Evolutionary conservation across 1,140 invertebrate species (phyloP).

Genomic region (Reticulitermes speratus): DNA sequence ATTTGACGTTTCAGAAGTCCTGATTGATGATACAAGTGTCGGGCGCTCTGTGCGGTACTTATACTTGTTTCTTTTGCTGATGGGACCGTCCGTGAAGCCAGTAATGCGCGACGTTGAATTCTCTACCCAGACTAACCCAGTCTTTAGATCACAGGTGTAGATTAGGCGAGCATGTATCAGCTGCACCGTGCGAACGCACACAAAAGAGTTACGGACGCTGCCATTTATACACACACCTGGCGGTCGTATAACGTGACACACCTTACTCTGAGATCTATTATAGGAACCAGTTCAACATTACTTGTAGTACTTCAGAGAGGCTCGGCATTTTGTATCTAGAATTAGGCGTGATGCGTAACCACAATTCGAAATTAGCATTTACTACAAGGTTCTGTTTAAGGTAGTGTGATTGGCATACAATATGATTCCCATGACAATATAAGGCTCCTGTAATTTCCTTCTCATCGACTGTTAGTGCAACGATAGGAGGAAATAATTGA

Average conservation of each 20-base stretch:
- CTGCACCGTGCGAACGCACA: too few species aligned
- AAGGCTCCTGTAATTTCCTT: background rate
- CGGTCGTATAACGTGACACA: background rate
- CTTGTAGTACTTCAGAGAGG: background rate
- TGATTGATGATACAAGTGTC: background rate
- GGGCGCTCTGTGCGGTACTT: background rate
- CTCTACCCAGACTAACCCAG: too few species aligned
- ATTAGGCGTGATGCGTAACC: background rate
- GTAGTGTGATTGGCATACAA: background rate
- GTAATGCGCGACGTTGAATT: too few species aligned
- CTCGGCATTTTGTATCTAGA: background rate
- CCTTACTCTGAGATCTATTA: background rate
- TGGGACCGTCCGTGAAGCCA: too few species aligned
- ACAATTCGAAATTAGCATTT: too few species aligned
- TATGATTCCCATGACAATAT: background rate
- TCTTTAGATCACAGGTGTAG: too few species aligned
- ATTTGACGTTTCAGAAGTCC: background rate
- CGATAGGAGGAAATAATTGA: background rate
- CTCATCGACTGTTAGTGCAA: background rate
- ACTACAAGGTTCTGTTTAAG: background rate
- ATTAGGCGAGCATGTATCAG: too few species aligned
- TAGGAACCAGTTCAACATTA: background rate
- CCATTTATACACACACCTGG: background rate
- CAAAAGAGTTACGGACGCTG: too few species aligned
- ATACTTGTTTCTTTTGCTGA: too few species aligned